These are phyloP conservation scores for Ammospiza maritima DNA, from an alignment of 2,797 vertebrate genomes.

Conservation along the genomic window DNA sequence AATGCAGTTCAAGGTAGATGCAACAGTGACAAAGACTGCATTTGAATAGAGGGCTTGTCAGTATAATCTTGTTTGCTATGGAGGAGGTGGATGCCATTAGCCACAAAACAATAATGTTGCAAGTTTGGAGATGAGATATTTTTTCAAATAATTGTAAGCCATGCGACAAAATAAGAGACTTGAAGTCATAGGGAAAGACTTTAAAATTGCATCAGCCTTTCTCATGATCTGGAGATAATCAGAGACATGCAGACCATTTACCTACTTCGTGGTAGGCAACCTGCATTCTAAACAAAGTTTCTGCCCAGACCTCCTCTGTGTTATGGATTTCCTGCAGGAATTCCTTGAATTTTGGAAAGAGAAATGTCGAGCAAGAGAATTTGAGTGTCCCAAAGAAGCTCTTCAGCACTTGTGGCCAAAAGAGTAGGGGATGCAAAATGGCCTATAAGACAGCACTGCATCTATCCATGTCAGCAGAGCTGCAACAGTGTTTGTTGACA, in stretches of 20 bases:
- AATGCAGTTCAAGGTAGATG: neutral
- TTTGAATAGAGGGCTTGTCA: neutral
- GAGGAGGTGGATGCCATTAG: neutral
- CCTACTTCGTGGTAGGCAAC: neutral
- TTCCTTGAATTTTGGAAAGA: neutral
- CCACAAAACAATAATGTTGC: neutral
- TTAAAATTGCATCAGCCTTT: neutral
- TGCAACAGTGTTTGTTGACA: neutral
- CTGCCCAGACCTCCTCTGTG: neutral
- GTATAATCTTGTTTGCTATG: neutral
- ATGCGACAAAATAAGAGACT: neutral
- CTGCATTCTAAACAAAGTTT: neutral
- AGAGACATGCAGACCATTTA: neutral
- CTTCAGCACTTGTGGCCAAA: neutral
- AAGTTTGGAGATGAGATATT: neutral
- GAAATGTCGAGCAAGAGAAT: neutral
- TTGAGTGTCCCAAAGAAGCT: neutral
- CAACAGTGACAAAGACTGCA: neutral
- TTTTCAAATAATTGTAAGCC: neutral
- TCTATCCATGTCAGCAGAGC: neutral
- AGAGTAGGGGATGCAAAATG: neutral
- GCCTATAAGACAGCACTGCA: rapidly evolving
- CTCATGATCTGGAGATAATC: neutral
- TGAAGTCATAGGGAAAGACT: neutral
- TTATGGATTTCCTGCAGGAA: neutral